These are phyloP conservation scores for Meiosimyza decipiens DNA, from an alignment of 2,888 invertebrate genomes.

Conservation along the genomic window DNA sequence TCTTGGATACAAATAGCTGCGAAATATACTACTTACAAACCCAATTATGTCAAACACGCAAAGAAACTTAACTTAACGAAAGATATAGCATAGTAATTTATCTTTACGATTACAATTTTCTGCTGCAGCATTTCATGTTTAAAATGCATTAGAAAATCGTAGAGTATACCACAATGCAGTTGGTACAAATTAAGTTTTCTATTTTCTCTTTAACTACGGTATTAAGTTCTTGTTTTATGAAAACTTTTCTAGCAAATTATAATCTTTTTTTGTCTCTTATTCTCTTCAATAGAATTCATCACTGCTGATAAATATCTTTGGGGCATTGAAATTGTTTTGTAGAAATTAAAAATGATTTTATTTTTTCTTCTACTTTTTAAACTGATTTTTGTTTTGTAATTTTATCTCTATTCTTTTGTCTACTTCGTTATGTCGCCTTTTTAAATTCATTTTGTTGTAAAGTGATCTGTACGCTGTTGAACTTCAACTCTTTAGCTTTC, in stretches of 20 bases:
- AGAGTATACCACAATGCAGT: neutral
- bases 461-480: neutral
- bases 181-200: neutral
- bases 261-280: too few species aligned
- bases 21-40: neutral
- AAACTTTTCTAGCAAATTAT: too few species aligned
- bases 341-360: neutral
- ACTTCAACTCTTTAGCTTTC: neutral
- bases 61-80: constrained; percentile 1
- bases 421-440: neutral
- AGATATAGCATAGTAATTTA: neutral
- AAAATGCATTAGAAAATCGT: neutral
- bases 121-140: constrained; percentile 2
- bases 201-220: neutral
- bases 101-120: neutral
- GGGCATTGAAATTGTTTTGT: neutral
- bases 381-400: neutral
- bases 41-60: constrained; percentile 4
- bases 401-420: neutral
- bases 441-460: neutral
- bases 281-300: too few species aligned
- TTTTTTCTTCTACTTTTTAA: neutral
- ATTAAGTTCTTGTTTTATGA: too few species aligned
- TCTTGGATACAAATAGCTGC: neutral
- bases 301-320: neutral